These are phyloP conservation scores for Thamnophis elegans DNA, from an alignment of 2,797 vertebrate species.

Conservation along the genomic window DNA sequence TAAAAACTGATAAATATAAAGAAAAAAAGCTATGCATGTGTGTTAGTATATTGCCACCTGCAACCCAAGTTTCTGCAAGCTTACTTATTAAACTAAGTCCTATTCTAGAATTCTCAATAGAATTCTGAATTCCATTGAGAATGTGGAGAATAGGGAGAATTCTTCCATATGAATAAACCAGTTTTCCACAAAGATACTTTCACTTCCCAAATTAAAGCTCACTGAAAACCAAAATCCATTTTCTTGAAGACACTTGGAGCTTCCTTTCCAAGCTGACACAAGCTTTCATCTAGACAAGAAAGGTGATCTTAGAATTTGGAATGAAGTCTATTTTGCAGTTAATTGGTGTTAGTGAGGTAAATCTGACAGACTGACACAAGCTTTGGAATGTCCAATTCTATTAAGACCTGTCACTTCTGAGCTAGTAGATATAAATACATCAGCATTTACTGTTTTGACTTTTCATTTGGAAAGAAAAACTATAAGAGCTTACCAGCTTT, in stretches of 20 bases:
- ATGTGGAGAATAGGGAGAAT: background rate
- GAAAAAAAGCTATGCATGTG: constrained; percentile 51
- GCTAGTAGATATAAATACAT: constrained; percentile 47
- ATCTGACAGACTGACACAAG: constrained; percentile 47
- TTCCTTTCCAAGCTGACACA: constrained; percentile 60
- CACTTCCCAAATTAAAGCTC: constrained; percentile 58
- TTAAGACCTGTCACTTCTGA: constrained; percentile 55
- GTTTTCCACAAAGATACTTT: constrained; percentile 52
- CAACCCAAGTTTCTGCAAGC: constrained; percentile 33
- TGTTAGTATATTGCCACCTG: constrained; percentile 50
- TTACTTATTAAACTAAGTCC: background rate
- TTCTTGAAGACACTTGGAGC: constrained; percentile 49
- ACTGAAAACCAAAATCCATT: constrained; percentile 46
- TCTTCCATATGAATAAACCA: constrained; percentile 34
- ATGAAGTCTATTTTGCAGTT: constrained; percentile 47
- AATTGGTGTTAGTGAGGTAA: constrained; percentile 64
- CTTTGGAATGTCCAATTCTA: constrained; percentile 52
- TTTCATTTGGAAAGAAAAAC: constrained; percentile 39
- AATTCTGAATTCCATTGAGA: background rate
- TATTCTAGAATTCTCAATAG: too few species aligned
- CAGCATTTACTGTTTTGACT: constrained; percentile 56
- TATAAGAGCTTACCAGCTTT: constrained; percentile 56
- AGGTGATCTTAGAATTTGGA: constrained; percentile 51
- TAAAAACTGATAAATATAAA: constrained; percentile 50
- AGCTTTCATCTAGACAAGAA: constrained; percentile 61